These are phyloP conservation scores for Vireo altiloquus DNA, from an alignment of 2,113 vertebrate species.

Conservation along the genomic window DNA sequence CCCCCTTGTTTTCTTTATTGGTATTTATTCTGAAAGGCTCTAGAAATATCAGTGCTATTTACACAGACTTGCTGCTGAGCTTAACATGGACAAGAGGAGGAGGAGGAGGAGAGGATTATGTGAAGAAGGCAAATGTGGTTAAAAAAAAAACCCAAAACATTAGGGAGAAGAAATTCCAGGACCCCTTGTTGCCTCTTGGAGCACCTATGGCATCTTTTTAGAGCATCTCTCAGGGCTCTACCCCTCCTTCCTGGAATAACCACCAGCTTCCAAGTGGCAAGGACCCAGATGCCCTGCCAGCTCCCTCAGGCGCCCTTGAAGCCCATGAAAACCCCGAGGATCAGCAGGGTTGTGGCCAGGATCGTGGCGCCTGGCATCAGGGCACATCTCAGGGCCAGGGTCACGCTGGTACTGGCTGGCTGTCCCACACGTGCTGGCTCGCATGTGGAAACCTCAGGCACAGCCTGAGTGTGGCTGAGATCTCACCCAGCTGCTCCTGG, in stretches of 20 bases:
- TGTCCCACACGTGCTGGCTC: neutral
- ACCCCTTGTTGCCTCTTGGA: neutral
- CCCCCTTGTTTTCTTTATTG: slow-evolving; percentile 27
- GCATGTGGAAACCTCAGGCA: fast-evolving
- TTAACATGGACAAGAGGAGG: neutral
- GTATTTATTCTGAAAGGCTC: slow-evolving; percentile 33
- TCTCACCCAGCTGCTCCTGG: neutral
- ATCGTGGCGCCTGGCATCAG: neutral
- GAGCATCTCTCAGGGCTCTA: neutral
- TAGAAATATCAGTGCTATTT: slow-evolving; percentile 40
- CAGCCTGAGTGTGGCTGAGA: fast-evolving
- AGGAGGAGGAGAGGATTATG: neutral
- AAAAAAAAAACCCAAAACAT: neutral
- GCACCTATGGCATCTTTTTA: neutral
- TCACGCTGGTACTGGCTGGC: fast-evolving
- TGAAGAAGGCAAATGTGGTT: neutral
- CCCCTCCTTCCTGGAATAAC: neutral
- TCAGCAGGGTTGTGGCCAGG: neutral
- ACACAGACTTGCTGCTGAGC: neutral
- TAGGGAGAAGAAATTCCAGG: neutral
- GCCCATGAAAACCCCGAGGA: neutral
- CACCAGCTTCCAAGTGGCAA: neutral
- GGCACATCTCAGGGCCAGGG: neutral
- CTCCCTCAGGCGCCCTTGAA: neutral
- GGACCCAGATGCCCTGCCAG: neutral